Evolutionary conservation across 1,140 invertebrate species (phyloP), one percentile per base, ranked within the genome.

Genomic region (Chionoecetes opilio): DNA sequence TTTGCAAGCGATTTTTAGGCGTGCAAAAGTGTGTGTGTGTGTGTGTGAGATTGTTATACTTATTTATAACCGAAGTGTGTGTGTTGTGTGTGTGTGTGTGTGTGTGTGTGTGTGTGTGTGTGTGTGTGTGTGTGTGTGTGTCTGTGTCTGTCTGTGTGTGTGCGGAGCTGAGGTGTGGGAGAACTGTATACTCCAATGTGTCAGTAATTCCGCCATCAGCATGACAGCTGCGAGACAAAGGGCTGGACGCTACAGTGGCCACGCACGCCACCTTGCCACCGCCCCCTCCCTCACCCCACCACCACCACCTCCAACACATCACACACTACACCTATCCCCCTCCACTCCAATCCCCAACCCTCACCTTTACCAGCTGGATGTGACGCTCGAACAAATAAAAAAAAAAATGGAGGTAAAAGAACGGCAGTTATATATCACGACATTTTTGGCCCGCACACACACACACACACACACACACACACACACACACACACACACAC

Each of bases 221-320:
- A 26, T 46, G 91, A 85, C 82, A 85, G 75, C 34, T 6, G 34
- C 1, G 91, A 92, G 91, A 92, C 91, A 92, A 82, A 92, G 91
- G 91, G 37, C 32, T 82, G 91, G 46, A 82, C 31, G 32, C 17
- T 82, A 82, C 37, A 29, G 35, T 3, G 32, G 8, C n/a, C 63
- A 84, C 75, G 38, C 63, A 82, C 91, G 53, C 29, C 90, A 63
- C 31, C 32, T 29, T 53, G 14, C 38, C 29, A 91, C 90, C 21
- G 26, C 34, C 88, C 34, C 34, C 2, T 26, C 82, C 82, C 26
- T 26, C 5, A 6, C 82, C 82, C 82, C 82, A 8, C 26, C 32
- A 29, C 82, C 26, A 29, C 82, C 82, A 29, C 9, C 85, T 11
- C n/a, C 29, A 87, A 21, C 37, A 35, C n/a, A 17, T 6, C 32